Base-by-base conservation (phyloP, 2,113 vertebrate species). In the Sylvia atricapilla region DNA sequence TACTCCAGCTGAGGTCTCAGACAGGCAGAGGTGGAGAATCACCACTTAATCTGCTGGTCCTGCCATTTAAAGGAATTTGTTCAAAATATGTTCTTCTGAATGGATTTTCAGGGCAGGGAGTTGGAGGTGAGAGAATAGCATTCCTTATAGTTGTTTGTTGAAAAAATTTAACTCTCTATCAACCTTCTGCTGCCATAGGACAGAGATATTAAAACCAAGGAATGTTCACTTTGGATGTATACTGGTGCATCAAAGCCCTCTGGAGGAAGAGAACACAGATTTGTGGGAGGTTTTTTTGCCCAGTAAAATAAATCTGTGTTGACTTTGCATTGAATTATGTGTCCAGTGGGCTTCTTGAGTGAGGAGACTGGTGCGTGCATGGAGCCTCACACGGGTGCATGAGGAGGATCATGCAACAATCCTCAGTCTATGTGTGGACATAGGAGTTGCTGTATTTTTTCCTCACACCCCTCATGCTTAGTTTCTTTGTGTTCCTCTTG, bases 311-410 rank as follows among this genome's bases (percentile, higher is more conserved):
- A 49, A 49, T 49, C 46, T 6, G 7, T 41, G 21, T 68, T 73
- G 69, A 27, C 25, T 81, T 56, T 72, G 30, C 1, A 0, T 15
- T 68, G n/a, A 84, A 27, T 79, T 87, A 49, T 21, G 24, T 74
- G 49, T 31, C 13, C 33, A 9, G 31, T 33, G 53, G 35, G 13
- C 55, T 82, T 69, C 43, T 47, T 14, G 12, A 44, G 15, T 24
- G 49, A 56, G 68, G 35, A 30, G 33, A 25, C 13, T 11, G 19
- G 22, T 35, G 43, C 13, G 17, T 16, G 5, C 0, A 0, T 27
- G 46, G 37, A 19, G 5, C 1, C 31, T 37, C 0, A 0, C 11
- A 41, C 21, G 9, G 1, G 3, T 60, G n/a, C 0, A 0, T 2
- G 3, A 46, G 21, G 30, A 58, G 24, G 15, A 63, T 33, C 35